Conservation (phyloP, 2,797 vertebrate genomes). For the Rhynchonycteris naso region DNA sequence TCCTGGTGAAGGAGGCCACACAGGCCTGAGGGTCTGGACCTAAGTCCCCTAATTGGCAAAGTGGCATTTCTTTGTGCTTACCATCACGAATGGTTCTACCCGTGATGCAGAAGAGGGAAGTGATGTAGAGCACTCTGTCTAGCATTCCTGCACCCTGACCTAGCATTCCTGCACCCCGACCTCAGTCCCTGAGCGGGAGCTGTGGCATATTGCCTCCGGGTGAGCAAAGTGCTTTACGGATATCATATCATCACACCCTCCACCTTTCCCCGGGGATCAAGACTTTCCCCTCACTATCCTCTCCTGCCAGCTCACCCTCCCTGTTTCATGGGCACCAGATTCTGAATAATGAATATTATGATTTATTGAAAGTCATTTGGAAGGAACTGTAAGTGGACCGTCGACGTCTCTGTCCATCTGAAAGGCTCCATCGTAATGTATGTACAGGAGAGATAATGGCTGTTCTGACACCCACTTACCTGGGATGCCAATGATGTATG, state of each 20-base stretch:
- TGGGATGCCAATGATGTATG: background rate
- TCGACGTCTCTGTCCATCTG: slow-evolving; percentile 2
- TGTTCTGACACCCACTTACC: slow-evolving; percentile 2
- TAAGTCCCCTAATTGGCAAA: background rate
- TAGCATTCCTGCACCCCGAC: background rate
- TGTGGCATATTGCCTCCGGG: background rate
- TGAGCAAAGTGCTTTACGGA: slow-evolving; percentile 39
- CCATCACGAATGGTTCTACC: background rate
- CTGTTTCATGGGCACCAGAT: background rate
- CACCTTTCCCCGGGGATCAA: background rate
- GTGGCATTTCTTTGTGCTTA: background rate
- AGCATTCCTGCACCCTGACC: background rate
- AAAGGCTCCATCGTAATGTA: slow-evolving; percentile 43
- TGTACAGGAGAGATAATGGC: background rate
- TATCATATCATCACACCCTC: slow-evolving; percentile 58
- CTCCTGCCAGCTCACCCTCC: background rate
- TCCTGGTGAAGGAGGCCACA: background rate
- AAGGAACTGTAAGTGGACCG: slow-evolving; percentile 50
- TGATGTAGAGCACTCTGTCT: background rate
- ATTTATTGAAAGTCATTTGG: slow-evolving; percentile 48
- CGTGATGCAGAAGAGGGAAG: background rate
- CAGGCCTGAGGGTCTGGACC: background rate
- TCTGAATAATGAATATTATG: slow-evolving; percentile 63
- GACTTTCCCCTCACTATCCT: background rate
- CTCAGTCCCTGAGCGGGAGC: background rate